Conservation (phyloP, 2,888 invertebrate genomes). For the Rambutsinella grinnellia region DNA sequence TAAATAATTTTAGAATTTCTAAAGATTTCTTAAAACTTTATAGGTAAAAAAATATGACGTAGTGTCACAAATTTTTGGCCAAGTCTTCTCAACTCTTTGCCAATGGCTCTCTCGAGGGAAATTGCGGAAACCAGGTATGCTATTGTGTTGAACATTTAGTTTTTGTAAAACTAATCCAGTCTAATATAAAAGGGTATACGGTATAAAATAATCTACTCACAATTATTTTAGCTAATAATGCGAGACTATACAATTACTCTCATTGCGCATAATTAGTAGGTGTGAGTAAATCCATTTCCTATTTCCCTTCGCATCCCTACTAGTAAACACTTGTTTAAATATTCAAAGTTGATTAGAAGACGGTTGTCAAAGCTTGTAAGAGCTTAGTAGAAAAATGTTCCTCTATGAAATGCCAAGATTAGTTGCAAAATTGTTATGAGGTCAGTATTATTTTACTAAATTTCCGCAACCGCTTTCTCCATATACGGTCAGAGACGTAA, state of each 20-base stretch:
- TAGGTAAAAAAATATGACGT: background rate
- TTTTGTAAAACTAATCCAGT: background rate
- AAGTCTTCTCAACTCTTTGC: background rate
- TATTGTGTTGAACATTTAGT: background rate
- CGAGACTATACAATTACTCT: too few relatives aligned
- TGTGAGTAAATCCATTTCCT: background rate
- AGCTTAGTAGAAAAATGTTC: too few relatives aligned
- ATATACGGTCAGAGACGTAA: too few relatives aligned
- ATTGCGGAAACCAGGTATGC: background rate
- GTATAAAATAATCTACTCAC: background rate
- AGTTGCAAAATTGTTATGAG: too few relatives aligned
- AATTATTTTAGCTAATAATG: background rate
- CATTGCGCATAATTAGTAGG: too few relatives aligned
- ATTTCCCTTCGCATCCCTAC: background rate
- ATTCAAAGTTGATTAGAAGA: too few relatives aligned
- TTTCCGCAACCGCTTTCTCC: too few relatives aligned
- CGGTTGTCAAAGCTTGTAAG: too few relatives aligned
- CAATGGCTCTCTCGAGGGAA: background rate
- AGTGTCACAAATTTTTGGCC: background rate
- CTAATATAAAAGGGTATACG: too few relatives aligned
- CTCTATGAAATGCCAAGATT: too few relatives aligned
- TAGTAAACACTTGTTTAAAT: too few relatives aligned
- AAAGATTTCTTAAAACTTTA: background rate
- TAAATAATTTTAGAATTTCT: background rate
- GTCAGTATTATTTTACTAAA: too few relatives aligned